Evolutionary conservation across 2,888 invertebrate species (phyloP).

Genomic region (Caenorhabditis plicata): DNA sequence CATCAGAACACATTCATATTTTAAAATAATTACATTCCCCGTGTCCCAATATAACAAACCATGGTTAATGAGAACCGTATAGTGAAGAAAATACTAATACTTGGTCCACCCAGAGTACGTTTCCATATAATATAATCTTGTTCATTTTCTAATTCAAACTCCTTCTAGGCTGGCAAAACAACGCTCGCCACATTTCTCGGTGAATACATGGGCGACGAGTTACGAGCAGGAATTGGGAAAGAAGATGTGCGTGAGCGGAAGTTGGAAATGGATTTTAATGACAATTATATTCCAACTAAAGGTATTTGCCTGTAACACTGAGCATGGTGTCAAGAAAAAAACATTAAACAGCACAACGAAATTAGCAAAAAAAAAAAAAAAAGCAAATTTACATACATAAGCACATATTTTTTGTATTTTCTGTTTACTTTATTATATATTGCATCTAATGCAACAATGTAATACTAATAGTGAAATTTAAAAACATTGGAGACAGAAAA

Average conservation of each 20-base stretch:
- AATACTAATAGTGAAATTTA: too few relatives aligned
- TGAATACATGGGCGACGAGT: conserved; percentile 10
- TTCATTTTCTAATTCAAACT: not conserved
- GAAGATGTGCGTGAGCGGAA: conserved; percentile 4
- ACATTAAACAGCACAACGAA: not conserved
- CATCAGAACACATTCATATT: too few relatives aligned
- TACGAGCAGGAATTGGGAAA: too few relatives aligned
- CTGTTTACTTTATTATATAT: too few relatives aligned
- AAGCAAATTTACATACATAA: too few relatives aligned
- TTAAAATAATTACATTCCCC: too few relatives aligned
- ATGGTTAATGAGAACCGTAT: conserved; percentile 3
- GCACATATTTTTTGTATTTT: too few relatives aligned
- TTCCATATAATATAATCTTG: not conserved
- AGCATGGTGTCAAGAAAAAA: not conserved
- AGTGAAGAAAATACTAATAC: conserved; percentile 42
- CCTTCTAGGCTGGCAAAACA: conserved; percentile 25
- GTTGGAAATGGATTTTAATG: conserved; percentile 23
- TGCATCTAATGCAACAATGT: too few relatives aligned
- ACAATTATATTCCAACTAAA: conserved; percentile 20
- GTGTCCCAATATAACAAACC: too few relatives aligned
- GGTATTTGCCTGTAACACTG: too few relatives aligned
- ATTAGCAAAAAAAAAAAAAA: not conserved
- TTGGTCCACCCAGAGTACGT: conserved; percentile 50
- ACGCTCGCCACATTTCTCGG: conserved; percentile 14
- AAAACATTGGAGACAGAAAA: too few relatives aligned